Evolutionary conservation across 2,113 vertebrate species (phyloP).

Genomic region (Microcebus lehilahytsara): DNA sequence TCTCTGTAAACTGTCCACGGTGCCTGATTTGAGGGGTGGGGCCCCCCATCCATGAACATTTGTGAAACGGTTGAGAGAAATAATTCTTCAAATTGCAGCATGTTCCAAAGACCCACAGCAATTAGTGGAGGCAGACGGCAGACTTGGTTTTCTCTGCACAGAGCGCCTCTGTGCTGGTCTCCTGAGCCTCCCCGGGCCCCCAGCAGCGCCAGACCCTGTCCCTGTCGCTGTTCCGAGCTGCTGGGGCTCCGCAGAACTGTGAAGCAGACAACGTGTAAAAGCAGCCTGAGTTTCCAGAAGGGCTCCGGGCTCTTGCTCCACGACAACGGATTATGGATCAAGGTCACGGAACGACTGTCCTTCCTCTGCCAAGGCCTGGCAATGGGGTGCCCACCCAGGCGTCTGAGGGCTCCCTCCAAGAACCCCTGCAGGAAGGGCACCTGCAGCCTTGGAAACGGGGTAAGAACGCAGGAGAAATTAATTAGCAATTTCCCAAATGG

Average conservation of each 20-base stretch:
- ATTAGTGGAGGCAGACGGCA: background rate
- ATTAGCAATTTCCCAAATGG: background rate
- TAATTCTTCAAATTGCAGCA: background rate
- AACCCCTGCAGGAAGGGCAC: too few species aligned
- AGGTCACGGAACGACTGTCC: background rate
- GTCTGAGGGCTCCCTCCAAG: background rate
- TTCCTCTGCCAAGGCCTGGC: background rate
- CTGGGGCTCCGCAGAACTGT: background rate
- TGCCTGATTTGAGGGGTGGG: background rate
- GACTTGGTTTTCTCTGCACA: background rate
- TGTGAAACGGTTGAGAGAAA: background rate
- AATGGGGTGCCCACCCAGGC: too few species aligned
- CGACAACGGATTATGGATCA: background rate
- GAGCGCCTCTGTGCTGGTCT: too few species aligned
- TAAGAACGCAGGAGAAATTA: background rate
- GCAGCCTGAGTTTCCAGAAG: background rate
- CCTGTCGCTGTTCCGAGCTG: background rate
- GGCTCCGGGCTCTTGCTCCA: background rate
- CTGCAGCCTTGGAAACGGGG: background rate
- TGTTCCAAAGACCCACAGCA: background rate
- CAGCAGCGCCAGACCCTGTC: fast-evolving
- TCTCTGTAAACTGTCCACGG: too few species aligned
- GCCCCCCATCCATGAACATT: background rate
- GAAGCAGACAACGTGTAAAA: background rate
- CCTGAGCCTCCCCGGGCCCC: background rate